Base-by-base conservation (phyloP, 2,797 vertebrate species). In the Pelodytes ibericus region DNA sequence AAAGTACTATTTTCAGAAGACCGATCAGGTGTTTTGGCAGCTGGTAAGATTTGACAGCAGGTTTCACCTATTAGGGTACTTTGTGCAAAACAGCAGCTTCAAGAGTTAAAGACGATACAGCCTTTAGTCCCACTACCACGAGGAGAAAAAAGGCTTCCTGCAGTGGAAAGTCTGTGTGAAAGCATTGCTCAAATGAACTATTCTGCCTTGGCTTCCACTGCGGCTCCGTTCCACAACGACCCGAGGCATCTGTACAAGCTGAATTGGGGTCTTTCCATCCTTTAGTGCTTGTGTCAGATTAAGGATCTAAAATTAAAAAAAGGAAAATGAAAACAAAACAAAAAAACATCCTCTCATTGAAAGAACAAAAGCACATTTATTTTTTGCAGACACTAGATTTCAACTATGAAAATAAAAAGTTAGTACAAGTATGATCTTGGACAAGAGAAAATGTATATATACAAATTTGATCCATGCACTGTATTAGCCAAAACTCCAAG, bases 111-210 rank as follows among this genome's bases (percentile, higher is more conserved):
- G 61, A 79, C 79, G 80, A 15, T 10, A 41, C 53, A 24, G 82
- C 73, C 58, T 67, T 60, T 68, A 0, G 0, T 29, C 58, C 36
- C 62, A 77, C 89, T 96, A 99, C 97, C 97, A 99, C 75, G 95
- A 96, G 63, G 96, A 94, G 84, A 99, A 99, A 82, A 99, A 98
- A 0, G 97, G 96, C 69, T 96, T 95, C 82, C 97, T 94, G 93
- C 95, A 97, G 84, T 97, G 94, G 82, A 99, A 94, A 7, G 96
- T 99, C 86, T 99, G 96, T 1, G 96, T 99, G 85, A 98, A 99
- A 0, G 93, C 91, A 2, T 92, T 95, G 81, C 93, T 92, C 29
- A 96, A 87, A 1, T 97, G 95, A 65, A 96, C 93, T 29, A 97
- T 91, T 0, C 95, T 92, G 1, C 95, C 96, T 75, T 96, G 96